phyloP scores from a whole-genome alignment of 2,797 vertebrate species.

The Petrocephalus schoutedeni region DNA sequence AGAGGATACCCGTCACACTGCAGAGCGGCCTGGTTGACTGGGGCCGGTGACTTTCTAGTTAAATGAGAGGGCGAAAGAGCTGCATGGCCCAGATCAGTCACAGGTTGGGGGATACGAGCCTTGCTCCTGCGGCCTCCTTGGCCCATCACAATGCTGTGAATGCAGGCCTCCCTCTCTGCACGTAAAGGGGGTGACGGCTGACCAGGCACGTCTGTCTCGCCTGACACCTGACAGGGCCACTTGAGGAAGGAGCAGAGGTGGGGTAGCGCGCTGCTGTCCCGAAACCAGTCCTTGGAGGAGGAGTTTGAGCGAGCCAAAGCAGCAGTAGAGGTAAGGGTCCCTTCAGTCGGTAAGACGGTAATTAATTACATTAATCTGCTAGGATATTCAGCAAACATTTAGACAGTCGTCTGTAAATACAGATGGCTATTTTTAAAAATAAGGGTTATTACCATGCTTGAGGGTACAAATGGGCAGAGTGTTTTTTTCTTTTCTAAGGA shows the following conservation, averaged over 20 bases:
- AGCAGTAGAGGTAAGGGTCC: conserved; percentile 86
- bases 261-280: conserved; percentile 81
- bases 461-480: background rate
- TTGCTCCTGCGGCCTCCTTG: conserved; percentile 48
- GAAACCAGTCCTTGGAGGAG: conserved; percentile 96
- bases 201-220: conserved; percentile 25
- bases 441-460: background rate
- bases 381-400: background rate
- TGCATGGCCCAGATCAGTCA: conserved; percentile 26
- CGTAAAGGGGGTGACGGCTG: conserved; percentile 50
- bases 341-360: background rate
- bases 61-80: conserved; percentile 30
- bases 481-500: background rate
- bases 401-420: background rate
- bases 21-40: background rate
- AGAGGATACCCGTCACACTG: background rate
- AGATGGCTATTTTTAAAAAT: background rate
- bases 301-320: conserved; percentile 99
- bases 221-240: conserved; percentile 69
- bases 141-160: conserved; percentile 57
- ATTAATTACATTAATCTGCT: background rate
- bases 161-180: conserved; percentile 47
- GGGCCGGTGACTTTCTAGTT: conserved; percentile 4
- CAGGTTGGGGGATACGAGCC: conserved; percentile 11
- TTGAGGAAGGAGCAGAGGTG: conserved; percentile 81